phyloP scores from a whole-genome alignment of 2,797 vertebrate genomes.

The Dermochelys coriacea region DNA sequence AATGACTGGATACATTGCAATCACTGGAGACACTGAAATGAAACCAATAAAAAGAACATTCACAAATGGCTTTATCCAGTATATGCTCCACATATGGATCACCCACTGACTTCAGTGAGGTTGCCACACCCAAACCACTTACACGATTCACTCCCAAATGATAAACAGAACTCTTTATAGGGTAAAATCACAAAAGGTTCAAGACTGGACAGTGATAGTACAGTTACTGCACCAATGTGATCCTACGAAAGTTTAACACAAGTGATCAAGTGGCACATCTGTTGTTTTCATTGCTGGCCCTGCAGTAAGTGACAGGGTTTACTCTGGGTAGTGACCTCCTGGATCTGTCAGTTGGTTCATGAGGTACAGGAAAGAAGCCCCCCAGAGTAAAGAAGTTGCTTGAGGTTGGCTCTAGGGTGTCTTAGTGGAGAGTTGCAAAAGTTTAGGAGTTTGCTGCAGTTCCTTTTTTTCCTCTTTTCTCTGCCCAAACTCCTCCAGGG shows the following conservation, averaged over 20 bases:
- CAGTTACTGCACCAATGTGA: not conserved
- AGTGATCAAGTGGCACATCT: not conserved
- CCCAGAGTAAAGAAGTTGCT: not conserved
- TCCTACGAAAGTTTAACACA: not conserved
- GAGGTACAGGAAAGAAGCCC: not conserved
- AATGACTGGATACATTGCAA: not conserved
- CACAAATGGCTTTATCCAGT: not conserved
- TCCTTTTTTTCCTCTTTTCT: not conserved
- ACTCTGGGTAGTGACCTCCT: not conserved
- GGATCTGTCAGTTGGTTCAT: not conserved
- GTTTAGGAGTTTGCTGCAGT: not conserved
- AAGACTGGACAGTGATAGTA: not conserved
- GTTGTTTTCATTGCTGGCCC: not conserved
- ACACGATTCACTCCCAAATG: fast-evolving
- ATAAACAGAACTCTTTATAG: not conserved
- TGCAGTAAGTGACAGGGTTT: not conserved
- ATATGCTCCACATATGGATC: fast-evolving
- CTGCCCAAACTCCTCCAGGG: not conserved
- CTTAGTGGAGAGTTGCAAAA: not conserved
- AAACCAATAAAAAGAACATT: not conserved
- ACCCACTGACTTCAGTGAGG: fast-evolving
- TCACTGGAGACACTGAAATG: not conserved
- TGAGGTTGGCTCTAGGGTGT: not conserved
- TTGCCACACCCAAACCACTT: not conserved
- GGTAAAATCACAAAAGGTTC: not conserved